These are phyloP conservation scores for Idaea dimidiata DNA, from an alignment of 2,888 invertebrate species.

Conservation along the genomic window DNA sequence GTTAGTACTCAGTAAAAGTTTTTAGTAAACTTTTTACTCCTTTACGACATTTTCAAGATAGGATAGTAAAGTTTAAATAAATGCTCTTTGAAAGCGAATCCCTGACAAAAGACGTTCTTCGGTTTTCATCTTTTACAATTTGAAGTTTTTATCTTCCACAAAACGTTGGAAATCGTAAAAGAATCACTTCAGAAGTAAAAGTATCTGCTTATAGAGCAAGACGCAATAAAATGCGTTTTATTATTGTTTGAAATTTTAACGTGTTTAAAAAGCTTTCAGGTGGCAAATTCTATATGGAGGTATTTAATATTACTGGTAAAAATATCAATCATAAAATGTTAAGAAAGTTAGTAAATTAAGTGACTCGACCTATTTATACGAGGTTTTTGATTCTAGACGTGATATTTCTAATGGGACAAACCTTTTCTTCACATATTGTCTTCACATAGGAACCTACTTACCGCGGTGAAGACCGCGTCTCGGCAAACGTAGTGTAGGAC, in stretches of 20 bases:
- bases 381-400: too few species aligned
- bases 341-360: too few species aligned
- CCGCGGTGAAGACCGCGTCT: too few species aligned
- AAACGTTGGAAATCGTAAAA: constrained; percentile 8
- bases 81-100: constrained; percentile 15
- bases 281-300: not conserved
- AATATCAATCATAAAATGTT: too few species aligned
- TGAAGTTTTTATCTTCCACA: constrained; percentile 22
- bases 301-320: too few species aligned
- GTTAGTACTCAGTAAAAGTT: not conserved
- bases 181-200: not conserved
- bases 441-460: too few species aligned
- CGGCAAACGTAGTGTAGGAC: too few species aligned
- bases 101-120: constrained; percentile 20
- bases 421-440: too few species aligned
- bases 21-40: not conserved
- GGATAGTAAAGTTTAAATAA: constrained; percentile 18
- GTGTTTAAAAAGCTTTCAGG: not conserved
- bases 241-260: not conserved
- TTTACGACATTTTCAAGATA: constrained; percentile 11
- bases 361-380: too few species aligned
- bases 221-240: not conserved
- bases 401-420: too few species aligned
- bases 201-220: not conserved
- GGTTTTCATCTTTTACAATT: constrained; percentile 18